Percentiles rank a stretch among this genome's conserved stretches.
phyloP scores from a whole-genome alignment of 1,140 invertebrate genomes.

The Helicoverpa zea region DNA sequence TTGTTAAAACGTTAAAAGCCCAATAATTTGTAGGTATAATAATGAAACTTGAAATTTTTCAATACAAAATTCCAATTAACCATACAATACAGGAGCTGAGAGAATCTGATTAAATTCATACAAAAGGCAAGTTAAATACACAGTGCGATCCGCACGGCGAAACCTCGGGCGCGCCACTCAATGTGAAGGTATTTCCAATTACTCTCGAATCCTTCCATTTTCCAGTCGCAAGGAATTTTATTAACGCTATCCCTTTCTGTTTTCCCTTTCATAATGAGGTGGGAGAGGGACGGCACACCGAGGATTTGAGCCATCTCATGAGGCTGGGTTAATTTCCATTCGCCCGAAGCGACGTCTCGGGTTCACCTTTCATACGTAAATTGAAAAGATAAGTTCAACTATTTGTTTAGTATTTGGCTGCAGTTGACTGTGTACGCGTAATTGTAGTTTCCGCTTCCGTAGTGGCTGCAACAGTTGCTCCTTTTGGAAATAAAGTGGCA shows the following conservation, averaged over 20 bases:
- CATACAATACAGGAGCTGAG: conserved; percentile 52
- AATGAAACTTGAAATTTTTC: conserved; percentile 34
- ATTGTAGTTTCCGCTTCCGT: conserved; percentile 22
- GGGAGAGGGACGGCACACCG: conserved; percentile 49
- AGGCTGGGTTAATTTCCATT: conserved; percentile 67
- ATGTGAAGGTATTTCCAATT: conserved; percentile 74
- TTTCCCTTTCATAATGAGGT: conserved; percentile 23
- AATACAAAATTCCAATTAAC: conserved; percentile 64
- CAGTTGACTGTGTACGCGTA: conserved; percentile 15
- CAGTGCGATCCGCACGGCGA: conserved; percentile 55
- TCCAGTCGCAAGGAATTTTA: conserved; percentile 66
- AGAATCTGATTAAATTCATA: conserved; percentile 65
- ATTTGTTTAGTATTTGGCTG: conserved; percentile 53
- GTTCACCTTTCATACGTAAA: conserved; percentile 64
- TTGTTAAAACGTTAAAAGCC: background rate
- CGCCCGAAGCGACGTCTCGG: conserved; percentile 60
- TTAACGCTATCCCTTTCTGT: conserved; percentile 57
- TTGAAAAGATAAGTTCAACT: conserved; percentile 62
- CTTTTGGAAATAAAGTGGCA: conserved; percentile 24
- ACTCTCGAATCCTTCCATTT: conserved; percentile 70
- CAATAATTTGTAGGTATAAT: conserved; percentile 22
- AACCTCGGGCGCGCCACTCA: conserved; percentile 60
- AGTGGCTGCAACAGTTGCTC: background rate
- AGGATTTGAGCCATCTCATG: conserved; percentile 61
- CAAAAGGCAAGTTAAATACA: conserved; percentile 59